A percentile compares a stretch with the other conserved stretches of the same genome.
phyloP scores from a whole-genome alignment of 2,888 invertebrate species.

The Gastrophysa polygoni region DNA sequence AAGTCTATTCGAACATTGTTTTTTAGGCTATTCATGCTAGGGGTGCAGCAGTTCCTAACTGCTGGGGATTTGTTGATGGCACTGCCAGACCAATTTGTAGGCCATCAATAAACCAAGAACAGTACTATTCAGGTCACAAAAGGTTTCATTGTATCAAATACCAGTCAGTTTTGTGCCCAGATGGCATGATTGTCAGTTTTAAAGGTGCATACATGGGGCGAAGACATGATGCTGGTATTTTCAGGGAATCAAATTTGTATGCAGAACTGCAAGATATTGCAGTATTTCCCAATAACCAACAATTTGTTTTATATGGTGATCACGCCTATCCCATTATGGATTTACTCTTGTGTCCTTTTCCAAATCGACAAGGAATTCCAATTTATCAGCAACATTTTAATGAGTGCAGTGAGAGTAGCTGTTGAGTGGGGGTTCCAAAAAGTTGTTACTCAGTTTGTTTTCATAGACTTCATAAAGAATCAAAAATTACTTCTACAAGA shows the following conservation, averaged over 20 bases:
- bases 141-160: constrained; percentile 25
- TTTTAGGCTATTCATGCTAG: too few relatives aligned
- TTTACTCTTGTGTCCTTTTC: constrained; percentile 19
- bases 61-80: too few relatives aligned
- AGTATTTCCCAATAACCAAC: constrained; percentile 7
- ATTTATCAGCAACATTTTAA: constrained; percentile 27
- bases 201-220: constrained; percentile 3
- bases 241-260: constrained; percentile 12
- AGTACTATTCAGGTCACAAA: constrained; percentile 20
- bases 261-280: constrained; percentile 12
- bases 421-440: constrained; percentile 40
- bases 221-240: constrained; percentile 15
- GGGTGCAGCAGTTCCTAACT: too few relatives aligned
- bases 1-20: too few relatives aligned
- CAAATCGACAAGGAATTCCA: constrained; percentile 18
- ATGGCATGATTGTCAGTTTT: background rate
- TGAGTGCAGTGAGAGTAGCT: constrained; percentile 23
- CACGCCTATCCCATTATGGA: constrained; percentile 27
- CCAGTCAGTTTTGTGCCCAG: constrained; percentile 1
- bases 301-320: constrained; percentile 30
- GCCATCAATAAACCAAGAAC: background rate
- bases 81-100: too few relatives aligned
- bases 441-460: constrained; percentile 32
- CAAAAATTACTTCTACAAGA: constrained; percentile 34
- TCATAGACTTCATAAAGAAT: constrained; percentile 33